These are phyloP conservation scores for Podabrus alpinus DNA, from an alignment of 2,888 invertebrate genomes.

Conservation along the genomic window DNA sequence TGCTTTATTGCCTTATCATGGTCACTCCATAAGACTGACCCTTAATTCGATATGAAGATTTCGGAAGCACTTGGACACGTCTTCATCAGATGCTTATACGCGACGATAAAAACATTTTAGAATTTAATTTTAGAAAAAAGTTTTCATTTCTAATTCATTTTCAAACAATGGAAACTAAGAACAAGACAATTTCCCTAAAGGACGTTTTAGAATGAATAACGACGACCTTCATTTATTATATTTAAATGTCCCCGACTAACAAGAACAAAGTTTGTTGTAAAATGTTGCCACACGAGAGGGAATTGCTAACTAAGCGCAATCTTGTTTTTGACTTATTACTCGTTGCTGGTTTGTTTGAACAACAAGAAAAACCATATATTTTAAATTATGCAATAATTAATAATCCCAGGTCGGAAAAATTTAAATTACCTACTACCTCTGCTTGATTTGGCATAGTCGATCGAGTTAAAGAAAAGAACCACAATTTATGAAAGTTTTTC, in stretches of 20 bases:
- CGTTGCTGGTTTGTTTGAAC: slow-evolving; percentile 4
- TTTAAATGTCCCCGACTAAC: slow-evolving; percentile 30
- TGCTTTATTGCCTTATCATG: slow-evolving; percentile 29
- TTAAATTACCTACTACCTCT: too few species aligned
- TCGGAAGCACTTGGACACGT: background rate
- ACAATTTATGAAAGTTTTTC: background rate
- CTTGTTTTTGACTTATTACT: slow-evolving; percentile 29
- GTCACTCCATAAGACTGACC: slow-evolving; percentile 25
- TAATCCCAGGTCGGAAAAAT: background rate
- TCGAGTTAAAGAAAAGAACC: background rate
- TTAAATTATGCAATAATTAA: background rate
- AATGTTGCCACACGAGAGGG: slow-evolving; percentile 24
- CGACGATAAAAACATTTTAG: background rate
- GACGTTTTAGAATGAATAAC: slow-evolving; percentile 27
- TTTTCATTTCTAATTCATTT: background rate
- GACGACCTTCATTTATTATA: slow-evolving; percentile 27
- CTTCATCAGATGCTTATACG: background rate
- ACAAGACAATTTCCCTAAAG: slow-evolving; percentile 22
- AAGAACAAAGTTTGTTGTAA: slow-evolving; percentile 28
- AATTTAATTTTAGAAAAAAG: background rate
- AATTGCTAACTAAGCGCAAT: slow-evolving; percentile 30
- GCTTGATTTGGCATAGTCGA: background rate
- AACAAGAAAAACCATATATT: background rate
- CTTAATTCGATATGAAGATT: slow-evolving; percentile 21
- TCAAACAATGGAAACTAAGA: background rate